A percentile compares a stretch with the other conserved stretches of the same genome.
Evolutionary conservation across 2,888 invertebrate species (phyloP).

Genomic region (Agelastica alni): DNA sequence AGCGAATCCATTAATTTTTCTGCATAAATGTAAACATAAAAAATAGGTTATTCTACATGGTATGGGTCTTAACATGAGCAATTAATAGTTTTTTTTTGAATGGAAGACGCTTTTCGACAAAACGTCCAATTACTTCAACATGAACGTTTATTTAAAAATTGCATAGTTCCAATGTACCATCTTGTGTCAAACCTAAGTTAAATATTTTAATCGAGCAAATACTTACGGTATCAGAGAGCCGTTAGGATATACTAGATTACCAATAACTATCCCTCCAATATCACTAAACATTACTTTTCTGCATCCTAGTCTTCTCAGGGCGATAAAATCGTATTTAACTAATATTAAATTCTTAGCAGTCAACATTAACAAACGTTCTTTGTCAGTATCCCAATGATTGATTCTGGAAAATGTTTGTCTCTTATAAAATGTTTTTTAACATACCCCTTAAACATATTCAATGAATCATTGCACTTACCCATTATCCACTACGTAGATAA

Average conservation of each 20-base stretch:
- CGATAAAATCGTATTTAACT: slow-evolving; percentile 86
- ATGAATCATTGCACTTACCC: too few relatives aligned
- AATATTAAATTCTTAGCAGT: slow-evolving; percentile 74
- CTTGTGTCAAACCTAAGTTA: neutral
- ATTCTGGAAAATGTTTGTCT: too few relatives aligned
- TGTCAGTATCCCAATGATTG: slow-evolving; percentile 85
- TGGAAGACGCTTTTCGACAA: too few relatives aligned
- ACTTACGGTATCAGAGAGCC: slow-evolving; percentile 86
- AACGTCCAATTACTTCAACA: too few relatives aligned
- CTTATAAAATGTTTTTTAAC: too few relatives aligned
- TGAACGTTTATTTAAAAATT: too few relatives aligned
- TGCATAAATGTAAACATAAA: slow-evolving; percentile 46
- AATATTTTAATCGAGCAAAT: slow-evolving; percentile 6
- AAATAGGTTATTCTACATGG: slow-evolving; percentile 18
- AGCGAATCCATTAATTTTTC: slow-evolving; percentile 72
- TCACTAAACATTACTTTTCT: slow-evolving; percentile 70
- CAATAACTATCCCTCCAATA: slow-evolving; percentile 73
- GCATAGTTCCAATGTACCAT: too few relatives aligned
- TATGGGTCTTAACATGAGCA: neutral
- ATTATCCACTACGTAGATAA: too few relatives aligned
- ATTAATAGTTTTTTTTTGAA: too few relatives aligned
- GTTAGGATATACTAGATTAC: slow-evolving; percentile 80
- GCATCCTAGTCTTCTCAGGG: slow-evolving; percentile 72
- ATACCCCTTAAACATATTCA: too few relatives aligned
- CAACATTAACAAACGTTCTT: slow-evolving; percentile 76